Conservation (phyloP, 2,888 invertebrate genomes). For the Oligia fasciuncula region DNA sequence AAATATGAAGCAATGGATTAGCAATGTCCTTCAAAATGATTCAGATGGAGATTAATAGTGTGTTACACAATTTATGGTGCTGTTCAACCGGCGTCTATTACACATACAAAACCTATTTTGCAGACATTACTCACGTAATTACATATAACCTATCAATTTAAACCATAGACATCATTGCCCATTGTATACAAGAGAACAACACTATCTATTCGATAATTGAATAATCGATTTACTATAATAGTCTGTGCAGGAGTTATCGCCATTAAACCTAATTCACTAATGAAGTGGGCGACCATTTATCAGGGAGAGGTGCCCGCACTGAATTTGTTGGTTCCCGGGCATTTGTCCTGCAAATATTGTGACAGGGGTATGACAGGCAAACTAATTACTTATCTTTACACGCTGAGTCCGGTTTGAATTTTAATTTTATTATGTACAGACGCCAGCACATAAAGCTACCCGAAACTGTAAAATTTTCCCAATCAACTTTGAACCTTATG, state of each 20-base stretch:
- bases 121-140: neutral
- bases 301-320: constrained; percentile 41
- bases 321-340: constrained; percentile 55
- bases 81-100: neutral
- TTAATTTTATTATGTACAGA: neutral
- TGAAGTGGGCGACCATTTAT: constrained; percentile 63
- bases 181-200: constrained; percentile 33
- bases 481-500: too few relatives aligned
- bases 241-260: constrained; percentile 46
- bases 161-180: constrained; percentile 8
- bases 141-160: neutral
- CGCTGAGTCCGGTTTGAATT: constrained; percentile 12
- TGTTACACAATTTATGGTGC: neutral
- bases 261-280: constrained; percentile 61
- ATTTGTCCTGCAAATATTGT: constrained; percentile 59
- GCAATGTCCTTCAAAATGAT: neutral
- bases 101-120: neutral
- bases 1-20: neutral
- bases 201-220: constrained; percentile 51
- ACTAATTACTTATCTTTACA: constrained; percentile 58
- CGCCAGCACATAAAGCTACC: too few relatives aligned
- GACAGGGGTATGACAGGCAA: constrained; percentile 59
- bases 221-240: constrained; percentile 50
- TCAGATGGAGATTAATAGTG: neutral
- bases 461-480: too few relatives aligned